These are phyloP conservation scores for Suncus etruscus DNA, from an alignment of 2,113 vertebrate genomes.

Conservation along the genomic window DNA sequence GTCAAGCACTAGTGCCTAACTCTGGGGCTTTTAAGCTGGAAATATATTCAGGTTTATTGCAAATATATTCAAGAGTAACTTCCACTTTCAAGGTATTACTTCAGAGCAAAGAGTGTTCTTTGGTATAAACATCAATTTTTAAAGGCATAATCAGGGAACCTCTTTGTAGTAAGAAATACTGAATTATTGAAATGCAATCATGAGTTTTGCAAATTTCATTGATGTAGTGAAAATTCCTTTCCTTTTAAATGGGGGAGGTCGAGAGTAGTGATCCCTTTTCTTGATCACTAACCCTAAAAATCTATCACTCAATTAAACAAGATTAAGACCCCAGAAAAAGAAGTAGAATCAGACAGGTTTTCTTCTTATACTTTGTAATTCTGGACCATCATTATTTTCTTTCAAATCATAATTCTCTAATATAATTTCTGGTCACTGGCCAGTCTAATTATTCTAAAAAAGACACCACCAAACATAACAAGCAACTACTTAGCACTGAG, in stretches of 20 bases:
- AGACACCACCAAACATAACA: neutral
- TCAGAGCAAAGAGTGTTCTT: conserved; percentile 35
- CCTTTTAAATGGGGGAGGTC: neutral
- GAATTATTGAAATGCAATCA: neutral
- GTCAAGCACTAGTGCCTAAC: neutral
- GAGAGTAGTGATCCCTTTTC: conserved; percentile 1
- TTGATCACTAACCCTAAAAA: neutral
- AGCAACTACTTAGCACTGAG: conserved; percentile 6
- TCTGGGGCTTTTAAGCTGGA: conserved; percentile 1
- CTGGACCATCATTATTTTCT: neutral
- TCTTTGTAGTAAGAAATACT: neutral
- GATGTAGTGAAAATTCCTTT: conserved; percentile 23
- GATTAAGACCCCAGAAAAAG: neutral
- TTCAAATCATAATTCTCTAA: neutral
- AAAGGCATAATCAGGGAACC: neutral
- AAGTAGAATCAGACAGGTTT: neutral
- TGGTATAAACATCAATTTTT: conserved; percentile 29
- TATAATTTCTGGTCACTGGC: conserved; percentile 6
- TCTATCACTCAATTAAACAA: conserved; percentile 1
- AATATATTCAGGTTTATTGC: neutral
- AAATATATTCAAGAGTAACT: conserved; percentile 53
- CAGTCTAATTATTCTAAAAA: neutral
- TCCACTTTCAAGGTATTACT: conserved; percentile 1
- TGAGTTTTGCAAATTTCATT: conserved; percentile 37
- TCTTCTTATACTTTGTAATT: neutral